Percentiles rank a stretch among this genome's conserved stretches.
Conservation (phyloP, 2,888 invertebrate species). For the Drosophila flavopinicola region DNA sequence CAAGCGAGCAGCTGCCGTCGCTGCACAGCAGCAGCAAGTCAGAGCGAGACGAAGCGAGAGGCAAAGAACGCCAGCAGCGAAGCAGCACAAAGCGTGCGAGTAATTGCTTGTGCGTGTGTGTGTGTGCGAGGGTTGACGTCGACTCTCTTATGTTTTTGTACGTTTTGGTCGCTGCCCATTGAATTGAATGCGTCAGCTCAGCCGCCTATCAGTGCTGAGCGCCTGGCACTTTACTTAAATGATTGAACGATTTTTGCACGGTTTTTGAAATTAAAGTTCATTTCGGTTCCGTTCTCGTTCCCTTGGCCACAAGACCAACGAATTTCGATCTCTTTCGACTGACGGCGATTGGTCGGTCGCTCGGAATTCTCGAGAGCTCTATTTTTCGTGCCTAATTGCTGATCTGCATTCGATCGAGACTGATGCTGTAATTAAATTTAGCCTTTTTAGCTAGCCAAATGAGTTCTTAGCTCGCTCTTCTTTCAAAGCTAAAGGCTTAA, state of each 20-base stretch:
- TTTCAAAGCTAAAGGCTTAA: conserved; percentile 22
- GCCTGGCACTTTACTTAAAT: conserved; percentile 75
- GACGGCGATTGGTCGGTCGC: conserved; percentile 13
- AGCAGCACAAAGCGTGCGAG: conserved; percentile 7
- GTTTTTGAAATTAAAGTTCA: conserved; percentile 73
- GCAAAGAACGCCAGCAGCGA: conserved; percentile 50
- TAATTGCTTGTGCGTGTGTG: not conserved
- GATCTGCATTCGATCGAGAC: not conserved
- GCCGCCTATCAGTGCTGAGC: conserved; percentile 35
- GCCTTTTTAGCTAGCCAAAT: conserved; percentile 4
- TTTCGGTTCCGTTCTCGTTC: conserved; percentile 58
- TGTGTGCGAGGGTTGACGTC: conserved; percentile 36
- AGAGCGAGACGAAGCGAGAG: conserved; percentile 37
- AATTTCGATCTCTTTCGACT: conserved; percentile 35
- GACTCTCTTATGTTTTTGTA: conserved; percentile 52
- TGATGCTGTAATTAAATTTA: not conserved
- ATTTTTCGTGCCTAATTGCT: not conserved
- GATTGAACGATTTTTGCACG: conserved; percentile 82
- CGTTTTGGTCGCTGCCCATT: conserved; percentile 32
- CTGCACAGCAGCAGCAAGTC: conserved; percentile 8
- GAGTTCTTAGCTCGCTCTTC: conserved; percentile 14
- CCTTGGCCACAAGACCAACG: conserved; percentile 31
- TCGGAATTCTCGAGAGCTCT: conserved; percentile 2
- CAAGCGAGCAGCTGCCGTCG: conserved; percentile 1
- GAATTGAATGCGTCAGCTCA: conserved; percentile 59